Base-by-base conservation (phyloP, 2,113 vertebrate species). In the Zosterops hypoxanthus region DNA sequence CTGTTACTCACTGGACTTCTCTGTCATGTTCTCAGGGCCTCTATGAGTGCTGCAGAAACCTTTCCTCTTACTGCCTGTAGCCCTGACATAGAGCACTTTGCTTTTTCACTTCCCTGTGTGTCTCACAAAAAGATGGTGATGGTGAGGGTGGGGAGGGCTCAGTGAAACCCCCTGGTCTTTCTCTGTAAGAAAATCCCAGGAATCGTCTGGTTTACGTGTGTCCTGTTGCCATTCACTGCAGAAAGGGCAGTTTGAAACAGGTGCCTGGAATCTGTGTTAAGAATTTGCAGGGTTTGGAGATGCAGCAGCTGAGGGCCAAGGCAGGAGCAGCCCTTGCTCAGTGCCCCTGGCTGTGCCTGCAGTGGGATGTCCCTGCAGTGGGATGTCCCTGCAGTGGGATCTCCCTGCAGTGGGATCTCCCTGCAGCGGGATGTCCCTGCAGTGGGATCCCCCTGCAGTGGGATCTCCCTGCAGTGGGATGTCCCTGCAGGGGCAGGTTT, bases 201-300 rank as follows among this genome's bases (percentile, higher is more conserved):
- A 65, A 7, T 12, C 1, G 0, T 14, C 46, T 63, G 57, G 2
- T 49, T 18, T 4, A 2, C 25, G 24, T 28, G 20, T 39, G 21
- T 63, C 26, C 41, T 69, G 25, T 44, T 44, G 82, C 6, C 2
- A 0, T 17, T 77, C 16, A 14, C 52, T 44, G 44, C 28, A 42
- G 72, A 71, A 61, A 6, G 49, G 55, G 63, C 75, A 80, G 34
- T 44, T 50, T 47, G 61, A 60, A 59, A 10, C 44, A 4, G 0
- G 4, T 26, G 41, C 8, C 55, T 86, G 2, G 2, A 28, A 31
- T 39, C 69, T 16, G 21, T 17, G 39, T 28, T 49, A 15, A 22
- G 41, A 14, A 52, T 68, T 31, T 68, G 61, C 12, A 36, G 60
- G 31, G 19, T 71, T 41, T 78, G 52, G 60, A 39, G 64, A 3